A percentile compares a stretch with the other conserved stretches of the same genome.
Conservation (phyloP, 2,888 invertebrate genomes). For the Chironomus riparius region DNA sequence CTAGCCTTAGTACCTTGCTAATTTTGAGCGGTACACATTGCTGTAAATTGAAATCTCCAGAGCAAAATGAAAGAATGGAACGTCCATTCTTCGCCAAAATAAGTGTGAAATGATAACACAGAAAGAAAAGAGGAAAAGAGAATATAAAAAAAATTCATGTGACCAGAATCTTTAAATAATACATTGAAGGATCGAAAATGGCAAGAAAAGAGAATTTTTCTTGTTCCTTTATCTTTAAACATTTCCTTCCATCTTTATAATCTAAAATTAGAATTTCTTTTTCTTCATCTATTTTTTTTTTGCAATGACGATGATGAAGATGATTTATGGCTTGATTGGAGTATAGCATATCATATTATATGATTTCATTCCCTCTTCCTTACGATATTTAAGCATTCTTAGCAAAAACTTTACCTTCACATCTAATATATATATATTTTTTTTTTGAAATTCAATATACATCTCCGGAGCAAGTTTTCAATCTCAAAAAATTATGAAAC, state of each 20-base stretch:
- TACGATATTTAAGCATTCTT: too few species aligned
- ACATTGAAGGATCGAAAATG: not conserved
- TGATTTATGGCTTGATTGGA: not conserved
- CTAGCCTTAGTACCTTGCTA: too few species aligned
- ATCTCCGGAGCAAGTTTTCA: not conserved
- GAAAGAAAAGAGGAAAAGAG: not conserved
- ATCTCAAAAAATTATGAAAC: not conserved
- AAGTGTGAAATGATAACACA: not conserved
- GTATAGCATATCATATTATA: not conserved
- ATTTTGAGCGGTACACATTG: too few species aligned
- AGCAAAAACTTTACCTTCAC: too few species aligned
- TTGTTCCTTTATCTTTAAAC: not conserved
- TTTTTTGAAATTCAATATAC: not conserved
- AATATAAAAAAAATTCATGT: not conserved
- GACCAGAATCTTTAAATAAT: constrained; percentile 5
- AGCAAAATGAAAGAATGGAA: too few species aligned
- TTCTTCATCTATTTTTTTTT: not conserved
- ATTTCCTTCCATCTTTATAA: not conserved
- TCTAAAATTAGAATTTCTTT: not conserved
- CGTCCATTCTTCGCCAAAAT: not conserved
- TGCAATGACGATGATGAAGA: not conserved
- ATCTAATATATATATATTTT: not conserved
- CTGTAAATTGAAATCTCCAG: too few species aligned
- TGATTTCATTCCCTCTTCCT: not conserved
- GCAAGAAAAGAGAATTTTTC: not conserved